These are phyloP conservation scores for Pavo muticus DNA, from an alignment of 2,113 vertebrate species.

Conservation along the genomic window DNA sequence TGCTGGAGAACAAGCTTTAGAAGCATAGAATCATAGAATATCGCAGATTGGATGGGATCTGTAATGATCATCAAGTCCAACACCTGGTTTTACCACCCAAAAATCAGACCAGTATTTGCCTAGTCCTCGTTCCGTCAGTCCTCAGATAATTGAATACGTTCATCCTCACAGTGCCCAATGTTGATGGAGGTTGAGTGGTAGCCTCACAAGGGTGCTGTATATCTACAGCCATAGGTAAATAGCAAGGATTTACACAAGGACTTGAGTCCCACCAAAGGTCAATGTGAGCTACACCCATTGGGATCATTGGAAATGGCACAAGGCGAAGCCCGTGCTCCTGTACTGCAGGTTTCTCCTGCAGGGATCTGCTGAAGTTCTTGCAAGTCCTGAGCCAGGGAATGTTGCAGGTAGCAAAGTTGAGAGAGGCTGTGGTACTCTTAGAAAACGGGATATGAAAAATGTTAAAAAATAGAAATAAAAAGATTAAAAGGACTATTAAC, in stretches of 20 bases:
- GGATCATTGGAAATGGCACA: neutral
- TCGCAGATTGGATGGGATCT: too few relatives aligned
- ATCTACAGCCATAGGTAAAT: neutral
- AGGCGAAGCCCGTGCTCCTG: neutral
- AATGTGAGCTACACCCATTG: too few relatives aligned
- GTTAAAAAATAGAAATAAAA: neutral
- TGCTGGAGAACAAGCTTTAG: neutral
- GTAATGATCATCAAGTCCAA: too few relatives aligned
- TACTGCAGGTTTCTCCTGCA: neutral
- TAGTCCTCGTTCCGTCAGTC: neutral
- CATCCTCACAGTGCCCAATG: neutral
- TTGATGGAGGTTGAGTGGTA: neutral
- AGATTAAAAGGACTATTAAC: neutral
- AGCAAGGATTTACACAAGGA: neutral
- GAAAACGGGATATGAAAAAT: neutral
- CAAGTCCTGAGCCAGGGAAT: neutral
- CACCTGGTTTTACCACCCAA: too few relatives aligned
- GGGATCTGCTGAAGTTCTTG: neutral
- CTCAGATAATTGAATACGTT: accelerated
- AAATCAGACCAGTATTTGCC: neutral
- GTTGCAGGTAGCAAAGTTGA: neutral
- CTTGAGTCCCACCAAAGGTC: neutral
- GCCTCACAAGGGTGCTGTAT: neutral
- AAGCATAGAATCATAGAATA: too few relatives aligned
- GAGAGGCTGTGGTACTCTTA: neutral